Percentiles rank a stretch among this genome's conserved stretches.
phyloP scores from a whole-genome alignment of 2,888 invertebrate species.

The Melinaea marsaeus region DNA sequence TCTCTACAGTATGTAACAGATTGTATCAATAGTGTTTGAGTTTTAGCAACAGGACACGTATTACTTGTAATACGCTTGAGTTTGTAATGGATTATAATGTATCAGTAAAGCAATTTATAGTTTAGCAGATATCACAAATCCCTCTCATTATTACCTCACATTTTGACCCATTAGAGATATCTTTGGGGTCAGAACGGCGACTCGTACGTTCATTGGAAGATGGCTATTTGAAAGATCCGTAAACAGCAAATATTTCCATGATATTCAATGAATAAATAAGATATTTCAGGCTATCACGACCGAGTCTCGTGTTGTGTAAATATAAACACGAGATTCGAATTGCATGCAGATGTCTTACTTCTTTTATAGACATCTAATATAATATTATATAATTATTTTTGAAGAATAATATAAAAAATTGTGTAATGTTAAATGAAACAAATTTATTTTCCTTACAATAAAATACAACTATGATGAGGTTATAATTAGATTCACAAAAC shows the following conservation, averaged over 20 bases:
- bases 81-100: neutral
- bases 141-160: constrained; percentile 19
- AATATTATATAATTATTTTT: no score
- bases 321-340: constrained; percentile 1
- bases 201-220: constrained; percentile 16
- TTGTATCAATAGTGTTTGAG: neutral
- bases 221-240: constrained; percentile 11
- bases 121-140: constrained; percentile 16
- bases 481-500: no score
- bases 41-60: neutral
- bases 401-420: no score
- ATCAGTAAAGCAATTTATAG: constrained; percentile 1
- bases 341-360: no score
- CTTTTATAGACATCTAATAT: no score
- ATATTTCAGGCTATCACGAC: constrained; percentile 17
- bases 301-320: constrained; percentile 10
- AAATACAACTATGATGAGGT: no score
- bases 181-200: constrained; percentile 16
- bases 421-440: no score
- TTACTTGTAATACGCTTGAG: neutral
- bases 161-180: constrained; percentile 22
- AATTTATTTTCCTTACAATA: no score
- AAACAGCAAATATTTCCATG: constrained; percentile 21
- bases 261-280: constrained; percentile 15
- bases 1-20: neutral